These are phyloP conservation scores for human (Homo sapiens) DNA, from an alignment of 2,113 vertebrate genomes.

Conservation along the genomic window GRCh38 chr13:51227501-51228000, in stretches of 20 bases:
- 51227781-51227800: not conserved
- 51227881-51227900: not conserved
- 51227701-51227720: not conserved
- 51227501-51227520: conserved; percentile 71
- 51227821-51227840: not conserved
- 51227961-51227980: not conserved
- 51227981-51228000: not conserved
- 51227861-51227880: not conserved
- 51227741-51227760: not conserved
- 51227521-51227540: conserved; percentile 57
- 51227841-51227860: not conserved
- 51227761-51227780: not conserved
- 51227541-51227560: conserved; percentile 30
- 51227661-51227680: conserved; percentile 47
- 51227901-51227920: not conserved
- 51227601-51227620: conserved; percentile 13
- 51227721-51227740: not conserved
- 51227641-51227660: conserved; percentile 76
- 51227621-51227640: conserved; percentile 49
- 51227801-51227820: not conserved
- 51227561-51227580: not conserved
- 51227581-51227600: conserved; percentile 24
- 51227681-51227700: not conserved
- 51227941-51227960: not conserved
- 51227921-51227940: not conserved